Percentiles rank a stretch among this genome's conserved stretches.
These are phyloP conservation scores for Diplogasteroides magnus DNA, from an alignment of 1,140 invertebrate genomes.

Conservation along the genomic window DNA sequence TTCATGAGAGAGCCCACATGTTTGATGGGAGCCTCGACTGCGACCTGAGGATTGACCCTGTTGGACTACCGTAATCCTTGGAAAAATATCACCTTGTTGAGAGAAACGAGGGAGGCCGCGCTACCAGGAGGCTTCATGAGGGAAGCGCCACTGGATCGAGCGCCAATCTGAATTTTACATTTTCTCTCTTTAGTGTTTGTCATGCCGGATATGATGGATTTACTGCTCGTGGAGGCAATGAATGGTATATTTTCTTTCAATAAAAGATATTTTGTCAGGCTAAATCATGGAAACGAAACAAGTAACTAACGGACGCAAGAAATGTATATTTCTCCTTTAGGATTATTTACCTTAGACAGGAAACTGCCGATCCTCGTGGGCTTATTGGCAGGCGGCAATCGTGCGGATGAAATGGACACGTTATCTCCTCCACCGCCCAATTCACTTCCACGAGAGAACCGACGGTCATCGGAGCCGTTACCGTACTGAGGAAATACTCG, in stretches of 20 bases:
- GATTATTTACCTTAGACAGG: conserved; percentile 39
- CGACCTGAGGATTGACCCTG: conserved; percentile 28
- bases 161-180: conserved; percentile 22
- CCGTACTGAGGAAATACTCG: neutral
- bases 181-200: too few relatives aligned
- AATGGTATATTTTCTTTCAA: too few relatives aligned
- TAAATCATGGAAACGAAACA: too few relatives aligned
- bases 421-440: conserved; percentile 27
- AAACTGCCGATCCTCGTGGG: conserved; percentile 37
- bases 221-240: too few relatives aligned
- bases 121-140: conserved; percentile 24
- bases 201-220: too few relatives aligned
- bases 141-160: conserved; percentile 1
- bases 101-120: conserved; percentile 45
- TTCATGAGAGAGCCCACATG: conserved; percentile 46
- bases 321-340: conserved; percentile 14
- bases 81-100: conserved; percentile 36
- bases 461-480: conserved; percentile 24
- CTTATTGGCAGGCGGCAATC: conserved; percentile 15
- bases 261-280: too few relatives aligned
- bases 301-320: neutral
- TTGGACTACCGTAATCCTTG: conserved; percentile 16
- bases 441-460: conserved; percentile 29
- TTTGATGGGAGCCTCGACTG: conserved; percentile 23
- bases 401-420: conserved; percentile 42